These are phyloP conservation scores for Tetrapedia diversipes DNA, from an alignment of 2,888 invertebrate genomes.

Conservation along the genomic window DNA sequence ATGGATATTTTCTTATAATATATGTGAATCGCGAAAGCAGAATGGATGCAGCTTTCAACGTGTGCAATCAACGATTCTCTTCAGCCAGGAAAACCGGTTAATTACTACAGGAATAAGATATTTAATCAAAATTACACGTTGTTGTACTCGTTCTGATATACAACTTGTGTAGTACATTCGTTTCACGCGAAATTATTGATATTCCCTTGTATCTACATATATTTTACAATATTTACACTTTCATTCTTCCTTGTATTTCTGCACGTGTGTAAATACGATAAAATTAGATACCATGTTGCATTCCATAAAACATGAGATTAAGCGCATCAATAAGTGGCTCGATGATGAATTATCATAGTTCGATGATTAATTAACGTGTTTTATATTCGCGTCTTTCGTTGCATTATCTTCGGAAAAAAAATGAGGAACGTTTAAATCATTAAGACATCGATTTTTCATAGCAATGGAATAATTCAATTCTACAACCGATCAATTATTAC, in stretches of 20 bases:
- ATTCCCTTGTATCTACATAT: not conserved
- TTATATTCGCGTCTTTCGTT: not conserved
- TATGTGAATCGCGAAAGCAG: not conserved
- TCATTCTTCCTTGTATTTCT: not conserved
- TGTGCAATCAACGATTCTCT: not conserved
- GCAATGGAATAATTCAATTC: not conserved
- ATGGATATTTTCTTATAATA: not conserved
- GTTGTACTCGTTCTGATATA: not conserved
- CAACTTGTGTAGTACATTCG: not conserved
- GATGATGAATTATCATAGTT: not conserved
- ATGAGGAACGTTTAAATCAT: not conserved
- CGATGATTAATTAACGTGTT: not conserved
- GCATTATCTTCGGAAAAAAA: not conserved
- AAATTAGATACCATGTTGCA: not conserved
- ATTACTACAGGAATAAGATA: constrained; percentile 5
- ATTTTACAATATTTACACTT: not conserved
- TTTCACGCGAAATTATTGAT: not conserved
- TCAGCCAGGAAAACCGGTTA: constrained; percentile 14
- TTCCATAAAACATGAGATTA: not conserved
- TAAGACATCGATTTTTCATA: not conserved
- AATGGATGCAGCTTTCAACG: constrained; percentile 20
- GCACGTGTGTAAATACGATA: not conserved
- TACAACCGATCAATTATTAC: not conserved
- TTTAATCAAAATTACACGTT: constrained; percentile 7
- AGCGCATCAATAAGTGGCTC: not conserved